A percentile compares a stretch with the other conserved stretches of the same genome.
Conservation (phyloP, 2,888 invertebrate species). For the Drosophila monieri region DNA sequence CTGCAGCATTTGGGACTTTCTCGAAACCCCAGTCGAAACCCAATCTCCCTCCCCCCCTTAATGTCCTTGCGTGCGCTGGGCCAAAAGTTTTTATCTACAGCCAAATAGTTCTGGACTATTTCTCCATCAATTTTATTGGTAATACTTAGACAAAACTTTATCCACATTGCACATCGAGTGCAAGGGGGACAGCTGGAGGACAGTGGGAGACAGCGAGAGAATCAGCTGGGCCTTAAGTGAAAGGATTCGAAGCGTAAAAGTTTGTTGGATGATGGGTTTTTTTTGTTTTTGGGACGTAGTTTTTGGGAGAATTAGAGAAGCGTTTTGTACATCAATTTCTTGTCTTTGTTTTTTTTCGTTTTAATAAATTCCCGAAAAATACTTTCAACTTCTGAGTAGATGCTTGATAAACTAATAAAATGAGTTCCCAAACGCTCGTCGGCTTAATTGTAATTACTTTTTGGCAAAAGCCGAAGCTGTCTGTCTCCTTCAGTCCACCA, state of each 20-base stretch:
- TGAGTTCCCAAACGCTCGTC: slow-evolving; percentile 57
- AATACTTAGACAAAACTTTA: slow-evolving; percentile 77
- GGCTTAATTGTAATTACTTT: slow-evolving; percentile 72
- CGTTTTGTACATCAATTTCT: slow-evolving; percentile 50
- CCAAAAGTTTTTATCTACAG: slow-evolving; percentile 73
- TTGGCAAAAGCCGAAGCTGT: slow-evolving; percentile 37
- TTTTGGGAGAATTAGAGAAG: slow-evolving; percentile 49
- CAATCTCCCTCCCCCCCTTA: slow-evolving; percentile 9
- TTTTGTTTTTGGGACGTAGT: background rate
- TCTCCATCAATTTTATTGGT: slow-evolving; percentile 79
- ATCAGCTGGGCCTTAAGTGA: slow-evolving; percentile 61
- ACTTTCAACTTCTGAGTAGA: slow-evolving; percentile 28
- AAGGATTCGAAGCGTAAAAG: slow-evolving; percentile 70
- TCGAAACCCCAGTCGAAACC: background rate
- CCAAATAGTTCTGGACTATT: slow-evolving; percentile 76
- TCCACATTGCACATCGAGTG: slow-evolving; percentile 51
- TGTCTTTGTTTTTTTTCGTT: slow-evolving; percentile 34
- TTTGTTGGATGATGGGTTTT: slow-evolving; percentile 47
- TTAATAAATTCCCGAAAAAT: slow-evolving; percentile 59
- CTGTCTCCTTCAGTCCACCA: slow-evolving; percentile 56
- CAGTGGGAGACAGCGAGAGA: background rate
- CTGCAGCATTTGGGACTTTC: slow-evolving; percentile 46
- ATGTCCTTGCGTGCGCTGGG: slow-evolving; percentile 25
- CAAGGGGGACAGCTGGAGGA: slow-evolving; percentile 1
- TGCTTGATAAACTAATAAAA: slow-evolving; percentile 56